phyloP scores from a whole-genome alignment of 2,888 invertebrate species.

The Pteria penguin region DNA sequence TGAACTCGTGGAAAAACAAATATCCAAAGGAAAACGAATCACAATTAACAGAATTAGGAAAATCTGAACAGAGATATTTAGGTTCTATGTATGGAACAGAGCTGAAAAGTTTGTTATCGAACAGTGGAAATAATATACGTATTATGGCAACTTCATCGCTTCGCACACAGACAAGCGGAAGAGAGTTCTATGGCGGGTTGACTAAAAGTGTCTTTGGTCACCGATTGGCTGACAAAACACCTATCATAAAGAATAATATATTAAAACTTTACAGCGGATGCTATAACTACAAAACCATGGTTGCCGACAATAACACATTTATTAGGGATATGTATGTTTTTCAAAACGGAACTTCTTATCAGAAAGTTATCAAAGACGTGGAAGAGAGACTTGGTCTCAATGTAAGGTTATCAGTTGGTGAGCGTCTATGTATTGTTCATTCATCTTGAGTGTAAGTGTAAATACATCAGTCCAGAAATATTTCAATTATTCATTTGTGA shows the following conservation, averaged over 20 bases:
- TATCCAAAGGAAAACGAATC: neutral
- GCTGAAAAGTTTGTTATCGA: conserved; percentile 25
- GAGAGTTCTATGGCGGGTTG: conserved; percentile 41
- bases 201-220: neutral
- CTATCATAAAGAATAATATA: conserved; percentile 25
- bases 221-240: neutral
- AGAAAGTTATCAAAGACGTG: conserved; percentile 25
- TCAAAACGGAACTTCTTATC: conserved; percentile 24
- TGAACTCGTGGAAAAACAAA: neutral
- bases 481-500: too few relatives aligned
- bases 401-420: neutral
- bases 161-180: conserved; percentile 40
- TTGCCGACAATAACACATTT: conserved; percentile 35
- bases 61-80: neutral
- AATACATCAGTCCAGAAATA: too few relatives aligned
- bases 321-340: conserved; percentile 38
- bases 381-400: conserved; percentile 30
- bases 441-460: too few relatives aligned
- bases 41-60: neutral
- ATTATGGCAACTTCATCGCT: conserved; percentile 38
- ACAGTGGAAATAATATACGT: conserved; percentile 18
- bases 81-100: neutral
- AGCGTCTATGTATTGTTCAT: too few relatives aligned
- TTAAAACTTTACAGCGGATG: conserved; percentile 45
- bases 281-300: conserved; percentile 26